phyloP scores from a whole-genome alignment of 2,113 vertebrate genomes.

The Brachyhypopomus gauderio region DNA sequence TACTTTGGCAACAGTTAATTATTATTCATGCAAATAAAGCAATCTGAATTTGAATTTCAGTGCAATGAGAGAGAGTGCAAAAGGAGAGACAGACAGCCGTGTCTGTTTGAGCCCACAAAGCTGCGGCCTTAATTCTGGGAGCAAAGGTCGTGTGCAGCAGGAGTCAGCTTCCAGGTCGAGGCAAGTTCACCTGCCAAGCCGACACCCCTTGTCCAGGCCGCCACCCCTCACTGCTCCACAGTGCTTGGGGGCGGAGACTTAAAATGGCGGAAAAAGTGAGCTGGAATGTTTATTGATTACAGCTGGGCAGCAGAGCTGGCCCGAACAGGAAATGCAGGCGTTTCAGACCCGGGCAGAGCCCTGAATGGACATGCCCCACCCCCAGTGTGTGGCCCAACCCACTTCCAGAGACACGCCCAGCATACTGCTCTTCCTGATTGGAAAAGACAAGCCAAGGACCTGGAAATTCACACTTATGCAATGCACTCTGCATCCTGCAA shows the following conservation, averaged over 20 bases:
- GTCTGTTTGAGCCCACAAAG: constrained; percentile 45
- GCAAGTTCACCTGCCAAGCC: constrained; percentile 68
- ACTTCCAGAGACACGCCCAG: neutral
- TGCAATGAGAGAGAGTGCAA: neutral
- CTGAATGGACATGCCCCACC: too few species aligned
- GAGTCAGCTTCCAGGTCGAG: constrained; percentile 63
- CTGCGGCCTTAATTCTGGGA: constrained; percentile 59
- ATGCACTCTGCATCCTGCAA: neutral
- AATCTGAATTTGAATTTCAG: too few species aligned
- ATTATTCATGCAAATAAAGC: too few species aligned
- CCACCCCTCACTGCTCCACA: constrained; percentile 62
- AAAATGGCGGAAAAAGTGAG: constrained; percentile 70
- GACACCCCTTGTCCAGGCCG: constrained; percentile 64
- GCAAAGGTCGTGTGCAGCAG: constrained; percentile 68
- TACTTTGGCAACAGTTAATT: too few species aligned
- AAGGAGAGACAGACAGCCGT: constrained; percentile 4
- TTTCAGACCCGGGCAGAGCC: constrained; percentile 13
- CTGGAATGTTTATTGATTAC: constrained; percentile 76
- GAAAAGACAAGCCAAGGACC: constrained; percentile 1
- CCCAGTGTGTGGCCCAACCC: neutral
- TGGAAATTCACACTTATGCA: constrained; percentile 26
- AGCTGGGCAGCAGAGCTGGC: constrained; percentile 72
- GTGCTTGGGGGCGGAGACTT: constrained; percentile 71
- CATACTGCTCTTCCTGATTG: neutral
- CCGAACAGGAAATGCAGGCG: constrained; percentile 69